A percentile compares a stretch with the other conserved stretches of the same genome.
Conservation (phyloP, 2,797 vertebrate species). For the Sphenopsis melanotis region DNA sequence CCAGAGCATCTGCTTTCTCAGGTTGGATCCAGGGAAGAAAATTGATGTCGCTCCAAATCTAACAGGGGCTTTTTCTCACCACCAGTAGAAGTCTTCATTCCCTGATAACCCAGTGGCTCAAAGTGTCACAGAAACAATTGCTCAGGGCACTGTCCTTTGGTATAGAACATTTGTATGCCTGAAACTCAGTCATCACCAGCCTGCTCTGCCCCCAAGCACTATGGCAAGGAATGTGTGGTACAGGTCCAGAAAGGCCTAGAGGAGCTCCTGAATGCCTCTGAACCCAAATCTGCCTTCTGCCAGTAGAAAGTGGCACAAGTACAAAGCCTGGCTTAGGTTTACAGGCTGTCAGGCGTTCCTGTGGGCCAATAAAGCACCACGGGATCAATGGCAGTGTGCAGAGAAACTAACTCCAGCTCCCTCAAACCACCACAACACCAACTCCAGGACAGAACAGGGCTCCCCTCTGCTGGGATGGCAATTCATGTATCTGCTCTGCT, state of each 20-base stretch:
- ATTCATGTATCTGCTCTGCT: neutral
- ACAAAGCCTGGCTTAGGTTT: neutral
- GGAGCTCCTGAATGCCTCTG: neutral
- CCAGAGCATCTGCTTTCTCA: neutral
- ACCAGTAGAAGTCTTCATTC: neutral
- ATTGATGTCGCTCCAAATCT: neutral
- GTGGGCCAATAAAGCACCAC: neutral
- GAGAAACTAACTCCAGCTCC: neutral
- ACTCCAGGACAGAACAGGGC: neutral
- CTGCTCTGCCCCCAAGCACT: neutral
- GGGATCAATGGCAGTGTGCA: neutral
- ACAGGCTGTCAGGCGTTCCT: neutral
- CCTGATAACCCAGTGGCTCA: neutral
- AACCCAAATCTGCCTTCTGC: neutral
- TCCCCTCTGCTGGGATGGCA: neutral
- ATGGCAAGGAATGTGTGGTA: accelerated
- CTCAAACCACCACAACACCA: neutral
- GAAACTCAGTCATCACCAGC: neutral
- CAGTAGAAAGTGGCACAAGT: neutral
- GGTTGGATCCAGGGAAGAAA: neutral
- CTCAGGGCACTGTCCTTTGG: neutral
- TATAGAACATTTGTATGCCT: neutral
- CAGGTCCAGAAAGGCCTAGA: neutral
- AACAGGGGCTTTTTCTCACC: neutral
- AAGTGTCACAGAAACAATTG: neutral